These are phyloP conservation scores for Setophaga coronata DNA, from an alignment of 2,113 vertebrate genomes.

Conservation along the genomic window DNA sequence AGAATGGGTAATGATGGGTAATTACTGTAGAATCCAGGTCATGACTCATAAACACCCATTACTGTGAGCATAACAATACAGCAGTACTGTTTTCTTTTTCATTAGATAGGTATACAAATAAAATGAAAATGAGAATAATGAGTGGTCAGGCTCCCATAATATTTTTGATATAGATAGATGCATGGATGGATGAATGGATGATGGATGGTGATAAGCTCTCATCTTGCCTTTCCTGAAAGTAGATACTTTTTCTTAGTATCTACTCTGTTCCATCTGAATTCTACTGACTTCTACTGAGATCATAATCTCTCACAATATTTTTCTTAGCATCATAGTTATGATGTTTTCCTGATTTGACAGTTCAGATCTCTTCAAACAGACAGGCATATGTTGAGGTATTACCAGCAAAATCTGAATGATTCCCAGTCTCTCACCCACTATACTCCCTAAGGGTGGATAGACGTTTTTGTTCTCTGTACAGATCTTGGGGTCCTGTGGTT, in stretches of 20 bases:
- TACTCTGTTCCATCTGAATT: background rate
- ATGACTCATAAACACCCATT: conserved; percentile 26
- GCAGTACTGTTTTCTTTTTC: background rate
- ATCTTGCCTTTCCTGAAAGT: background rate
- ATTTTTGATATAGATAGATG: background rate
- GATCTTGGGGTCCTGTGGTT: background rate
- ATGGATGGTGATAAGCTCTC: background rate
- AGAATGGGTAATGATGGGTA: background rate
- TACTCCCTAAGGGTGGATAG: background rate
- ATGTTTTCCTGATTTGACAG: background rate
- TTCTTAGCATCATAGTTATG: background rate
- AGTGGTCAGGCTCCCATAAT: background rate
- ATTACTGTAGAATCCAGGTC: background rate
- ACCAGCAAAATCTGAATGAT: accelerated
- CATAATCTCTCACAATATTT: background rate
- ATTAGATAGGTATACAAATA: background rate
- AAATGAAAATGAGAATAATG: background rate
- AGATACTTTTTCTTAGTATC: background rate
- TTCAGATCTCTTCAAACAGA: background rate
- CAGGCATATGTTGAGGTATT: background rate
- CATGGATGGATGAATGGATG: background rate
- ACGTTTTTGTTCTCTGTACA: background rate
- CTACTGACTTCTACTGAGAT: background rate
- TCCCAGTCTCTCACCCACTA: accelerated
- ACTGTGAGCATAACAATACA: background rate